phyloP scores from a whole-genome alignment of 2,888 invertebrate species.

The Trissolcus japonicus region DNA sequence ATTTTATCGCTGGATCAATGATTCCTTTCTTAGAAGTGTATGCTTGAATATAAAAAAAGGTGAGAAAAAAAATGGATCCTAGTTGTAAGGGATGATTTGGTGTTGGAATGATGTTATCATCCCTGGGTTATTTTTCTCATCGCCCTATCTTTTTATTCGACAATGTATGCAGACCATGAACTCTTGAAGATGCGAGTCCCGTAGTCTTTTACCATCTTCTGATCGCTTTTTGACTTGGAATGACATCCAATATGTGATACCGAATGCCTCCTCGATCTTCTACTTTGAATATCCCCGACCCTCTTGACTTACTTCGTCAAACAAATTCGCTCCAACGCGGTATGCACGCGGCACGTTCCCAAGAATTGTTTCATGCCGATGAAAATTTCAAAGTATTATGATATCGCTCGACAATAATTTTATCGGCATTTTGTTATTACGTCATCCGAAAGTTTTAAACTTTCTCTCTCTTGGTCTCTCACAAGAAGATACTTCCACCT shows the following conservation, averaged over 20 bases:
- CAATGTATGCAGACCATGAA: slow-evolving; percentile 53
- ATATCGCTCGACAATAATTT: background rate
- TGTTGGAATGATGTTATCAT: slow-evolving; percentile 15
- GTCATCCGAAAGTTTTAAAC: too few relatives aligned
- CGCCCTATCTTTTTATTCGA: slow-evolving; percentile 45
- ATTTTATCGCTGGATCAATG: too few relatives aligned
- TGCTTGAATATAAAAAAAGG: too few relatives aligned
- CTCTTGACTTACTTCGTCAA: too few relatives aligned
- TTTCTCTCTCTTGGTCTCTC: too few relatives aligned
- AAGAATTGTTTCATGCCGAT: too few relatives aligned
- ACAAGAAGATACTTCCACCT: too few relatives aligned
- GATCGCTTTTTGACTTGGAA: slow-evolving; percentile 51
- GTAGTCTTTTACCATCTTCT: slow-evolving; percentile 47
- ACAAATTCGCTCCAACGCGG: too few relatives aligned
- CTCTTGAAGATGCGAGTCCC: slow-evolving; percentile 39
- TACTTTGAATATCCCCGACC: slow-evolving; percentile 8
- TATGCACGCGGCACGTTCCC: too few relatives aligned
- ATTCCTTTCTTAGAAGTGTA: too few relatives aligned
- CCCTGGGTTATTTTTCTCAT: slow-evolving; percentile 36
- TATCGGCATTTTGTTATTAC: too few relatives aligned
- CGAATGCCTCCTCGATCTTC: slow-evolving; percentile 19
- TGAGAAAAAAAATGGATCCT: background rate
- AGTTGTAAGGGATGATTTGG: slow-evolving; percentile 7
- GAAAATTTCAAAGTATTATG: too few relatives aligned
- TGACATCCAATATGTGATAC: slow-evolving; percentile 45